Evolutionary conservation across 2,113 vertebrate species (phyloP).

Genomic region (Neodon shergylaensis): DNA sequence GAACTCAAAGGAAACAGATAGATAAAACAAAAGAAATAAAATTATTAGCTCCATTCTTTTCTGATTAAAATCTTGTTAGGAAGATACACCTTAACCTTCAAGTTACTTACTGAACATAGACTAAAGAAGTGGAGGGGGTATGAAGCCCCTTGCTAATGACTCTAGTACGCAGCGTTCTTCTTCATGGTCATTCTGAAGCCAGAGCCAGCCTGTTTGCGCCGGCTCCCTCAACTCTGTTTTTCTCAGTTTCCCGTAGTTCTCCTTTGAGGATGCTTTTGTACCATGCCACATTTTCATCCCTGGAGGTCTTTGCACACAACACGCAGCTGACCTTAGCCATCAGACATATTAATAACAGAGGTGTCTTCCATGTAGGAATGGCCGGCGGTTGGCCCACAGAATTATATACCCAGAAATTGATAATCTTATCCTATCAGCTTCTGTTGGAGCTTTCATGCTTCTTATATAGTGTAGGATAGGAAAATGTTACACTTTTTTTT

Average conservation of each 20-base stretch:
- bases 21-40: slow-evolving; percentile 57
- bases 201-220: neutral
- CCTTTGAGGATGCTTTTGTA: slow-evolving; percentile 18
- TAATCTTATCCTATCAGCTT: slow-evolving; percentile 39
- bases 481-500: slow-evolving; percentile 34
- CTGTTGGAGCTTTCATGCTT: neutral
- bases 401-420: neutral
- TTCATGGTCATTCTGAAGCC: neutral
- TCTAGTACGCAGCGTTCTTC: neutral
- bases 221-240: neutral
- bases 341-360: neutral
- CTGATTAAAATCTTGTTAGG: slow-evolving; percentile 19
- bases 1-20: neutral
- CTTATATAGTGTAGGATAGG: neutral
- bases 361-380: neutral
- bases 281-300: slow-evolving; percentile 13
- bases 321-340: neutral
- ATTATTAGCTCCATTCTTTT: slow-evolving; percentile 29
- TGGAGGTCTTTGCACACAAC: neutral
- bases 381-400: neutral
- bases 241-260: slow-evolving; percentile 40
- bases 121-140: neutral
- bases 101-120: neutral
- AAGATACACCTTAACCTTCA: slow-evolving; percentile 40
- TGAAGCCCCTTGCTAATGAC: neutral